Conservation (phyloP, 2,113 vertebrate genomes). For the Mobula hypostoma region DNA sequence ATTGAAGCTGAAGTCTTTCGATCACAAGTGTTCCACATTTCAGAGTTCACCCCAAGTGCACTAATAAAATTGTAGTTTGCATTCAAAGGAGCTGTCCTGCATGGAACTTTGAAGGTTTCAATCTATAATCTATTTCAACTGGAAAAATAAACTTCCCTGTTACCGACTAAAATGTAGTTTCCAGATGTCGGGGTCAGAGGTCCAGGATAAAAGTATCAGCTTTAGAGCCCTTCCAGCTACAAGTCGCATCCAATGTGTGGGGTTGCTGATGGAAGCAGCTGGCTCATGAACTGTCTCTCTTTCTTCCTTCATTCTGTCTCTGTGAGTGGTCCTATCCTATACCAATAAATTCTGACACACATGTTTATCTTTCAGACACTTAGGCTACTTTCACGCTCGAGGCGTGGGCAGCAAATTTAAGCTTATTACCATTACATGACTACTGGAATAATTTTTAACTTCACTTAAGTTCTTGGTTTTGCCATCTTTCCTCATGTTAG, state of each 20-base stretch:
- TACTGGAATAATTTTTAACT: conserved; percentile 42
- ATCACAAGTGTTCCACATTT: conserved; percentile 58
- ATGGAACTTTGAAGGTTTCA: conserved; percentile 55
- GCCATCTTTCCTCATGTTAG: conserved; percentile 50
- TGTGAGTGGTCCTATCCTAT: conserved; percentile 69
- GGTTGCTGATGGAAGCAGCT: conserved; percentile 71
- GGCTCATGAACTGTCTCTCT: conserved; percentile 60
- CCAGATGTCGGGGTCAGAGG: conserved; percentile 93
- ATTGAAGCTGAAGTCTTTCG: conserved; percentile 52
- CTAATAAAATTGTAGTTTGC: conserved; percentile 55
- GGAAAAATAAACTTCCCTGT: conserved; percentile 83
- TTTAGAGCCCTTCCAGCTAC: conserved; percentile 70
- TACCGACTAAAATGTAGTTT: conserved; percentile 79
- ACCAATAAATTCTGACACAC: conserved; percentile 69
- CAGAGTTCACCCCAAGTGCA: conserved; percentile 65
- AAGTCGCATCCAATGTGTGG: conserved; percentile 62
- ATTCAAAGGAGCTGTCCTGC: conserved; percentile 48
- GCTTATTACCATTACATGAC: conserved; percentile 59
- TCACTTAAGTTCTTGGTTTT: conserved; percentile 47
- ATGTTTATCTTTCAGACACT: conserved; percentile 58
- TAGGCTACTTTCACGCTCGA: conserved; percentile 59
- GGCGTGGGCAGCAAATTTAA: conserved; percentile 55
- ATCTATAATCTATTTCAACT: conserved; percentile 61
- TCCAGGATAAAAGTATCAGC: conserved; percentile 90
- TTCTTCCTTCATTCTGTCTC: conserved; percentile 65